Evolutionary conservation across 2,113 vertebrate genomes (phyloP).

Genomic region (Phaethon lepturus): DNA sequence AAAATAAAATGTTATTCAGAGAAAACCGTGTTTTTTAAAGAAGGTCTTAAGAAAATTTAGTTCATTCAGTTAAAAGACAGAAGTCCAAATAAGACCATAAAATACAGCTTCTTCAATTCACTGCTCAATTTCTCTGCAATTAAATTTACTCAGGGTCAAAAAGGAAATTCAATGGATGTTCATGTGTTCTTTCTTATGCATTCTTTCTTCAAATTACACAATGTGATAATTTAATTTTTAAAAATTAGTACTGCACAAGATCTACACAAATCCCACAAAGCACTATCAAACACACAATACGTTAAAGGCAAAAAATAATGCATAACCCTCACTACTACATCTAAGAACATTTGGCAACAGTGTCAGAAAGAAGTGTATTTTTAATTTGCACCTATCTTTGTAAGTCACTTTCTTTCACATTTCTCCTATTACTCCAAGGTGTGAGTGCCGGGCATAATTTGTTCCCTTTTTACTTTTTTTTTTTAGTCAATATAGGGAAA

Average conservation of each 20-base stretch:
- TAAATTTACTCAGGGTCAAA: background rate
- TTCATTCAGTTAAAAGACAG: background rate
- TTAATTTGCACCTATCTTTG: background rate
- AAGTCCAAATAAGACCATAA: background rate
- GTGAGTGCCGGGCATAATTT: background rate
- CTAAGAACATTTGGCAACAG: background rate
- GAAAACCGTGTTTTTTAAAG: background rate
- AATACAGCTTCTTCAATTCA: background rate
- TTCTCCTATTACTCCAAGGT: background rate
- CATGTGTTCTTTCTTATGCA: background rate
- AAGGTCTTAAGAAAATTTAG: background rate
- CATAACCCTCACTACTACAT: background rate
- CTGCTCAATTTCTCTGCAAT: background rate
- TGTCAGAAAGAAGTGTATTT: background rate
- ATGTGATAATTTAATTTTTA: background rate
- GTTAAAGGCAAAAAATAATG: background rate
- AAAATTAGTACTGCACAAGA: background rate
- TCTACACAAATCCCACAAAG: background rate
- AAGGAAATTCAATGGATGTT: background rate
- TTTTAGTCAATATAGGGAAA: background rate
- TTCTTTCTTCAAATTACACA: background rate
- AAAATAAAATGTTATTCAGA: background rate
- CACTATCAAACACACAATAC: background rate
- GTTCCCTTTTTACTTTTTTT: background rate
- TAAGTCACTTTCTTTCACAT: background rate